Conservation (phyloP, 1,140 invertebrate species). For the Euborellia annulipes region DNA sequence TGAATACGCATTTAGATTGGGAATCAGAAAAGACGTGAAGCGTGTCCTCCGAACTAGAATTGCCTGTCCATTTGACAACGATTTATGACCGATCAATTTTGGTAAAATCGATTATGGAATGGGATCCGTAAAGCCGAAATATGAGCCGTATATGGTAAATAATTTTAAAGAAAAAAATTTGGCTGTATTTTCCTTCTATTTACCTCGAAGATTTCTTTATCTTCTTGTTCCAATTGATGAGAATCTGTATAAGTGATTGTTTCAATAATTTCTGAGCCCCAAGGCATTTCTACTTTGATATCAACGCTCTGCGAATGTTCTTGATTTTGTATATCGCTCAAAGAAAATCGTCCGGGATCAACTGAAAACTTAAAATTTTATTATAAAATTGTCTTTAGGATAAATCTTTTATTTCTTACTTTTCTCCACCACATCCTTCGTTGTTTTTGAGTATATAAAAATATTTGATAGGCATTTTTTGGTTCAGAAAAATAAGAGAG, state of each 20-base stretch:
- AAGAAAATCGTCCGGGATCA: conserved; percentile 41
- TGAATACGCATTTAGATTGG: too few species aligned
- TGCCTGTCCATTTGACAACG: too few species aligned
- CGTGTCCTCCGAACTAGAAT: too few species aligned
- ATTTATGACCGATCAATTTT: too few species aligned
- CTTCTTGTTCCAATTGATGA: conserved; percentile 11
- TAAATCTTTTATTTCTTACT: conserved; percentile 26
- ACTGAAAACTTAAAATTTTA: conserved; percentile 38
- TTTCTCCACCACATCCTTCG: conserved; percentile 68
- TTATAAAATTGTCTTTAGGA: neutral
- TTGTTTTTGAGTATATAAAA: conserved; percentile 52
- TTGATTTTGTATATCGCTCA: conserved; percentile 34
- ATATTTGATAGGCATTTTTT: conserved; percentile 34
- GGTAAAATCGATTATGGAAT: too few species aligned
- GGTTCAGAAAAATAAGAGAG: conserved; percentile 20
- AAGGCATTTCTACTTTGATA: conserved; percentile 34
- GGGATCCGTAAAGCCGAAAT: too few species aligned
- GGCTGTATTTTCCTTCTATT: too few species aligned
- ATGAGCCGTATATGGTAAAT: too few species aligned
- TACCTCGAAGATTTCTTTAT: conserved; percentile 27
- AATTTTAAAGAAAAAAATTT: too few species aligned
- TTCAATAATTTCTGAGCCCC: conserved; percentile 27
- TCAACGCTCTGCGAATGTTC: conserved; percentile 26
- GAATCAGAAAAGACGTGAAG: too few species aligned
- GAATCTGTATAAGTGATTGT: conserved; percentile 14